A percentile compares a stretch with the other conserved stretches of the same genome.
These are phyloP conservation scores for Nomada goodeniana DNA, from an alignment of 2,888 invertebrate species.

Conservation along the genomic window DNA sequence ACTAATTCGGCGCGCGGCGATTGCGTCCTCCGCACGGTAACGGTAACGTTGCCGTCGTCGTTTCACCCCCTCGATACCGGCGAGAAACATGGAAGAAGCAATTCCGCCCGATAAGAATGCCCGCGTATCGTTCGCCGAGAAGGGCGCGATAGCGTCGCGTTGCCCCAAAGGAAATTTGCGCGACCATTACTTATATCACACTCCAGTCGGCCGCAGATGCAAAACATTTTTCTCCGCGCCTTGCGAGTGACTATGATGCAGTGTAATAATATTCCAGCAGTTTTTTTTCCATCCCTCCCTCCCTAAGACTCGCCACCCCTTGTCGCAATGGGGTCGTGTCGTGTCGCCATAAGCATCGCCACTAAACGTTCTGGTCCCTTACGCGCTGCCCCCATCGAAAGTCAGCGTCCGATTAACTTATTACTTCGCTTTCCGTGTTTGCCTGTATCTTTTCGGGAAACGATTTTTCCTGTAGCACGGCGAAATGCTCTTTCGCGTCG, in stretches of 20 bases:
- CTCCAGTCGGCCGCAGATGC: constrained; percentile 71
- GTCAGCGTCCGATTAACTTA: background rate
- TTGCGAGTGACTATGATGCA: constrained; percentile 72
- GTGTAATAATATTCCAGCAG: constrained; percentile 71
- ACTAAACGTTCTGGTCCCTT: background rate
- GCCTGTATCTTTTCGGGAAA: background rate
- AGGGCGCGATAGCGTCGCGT: constrained; percentile 61
- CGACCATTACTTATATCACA: constrained; percentile 70
- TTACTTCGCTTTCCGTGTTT: background rate
- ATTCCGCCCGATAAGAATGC: constrained; percentile 44
- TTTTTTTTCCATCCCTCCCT: constrained; percentile 33
- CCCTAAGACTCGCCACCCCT: constrained; percentile 28
- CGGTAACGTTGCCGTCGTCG: background rate
- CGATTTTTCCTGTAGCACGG: constrained; percentile 21
- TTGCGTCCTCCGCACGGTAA: constrained; percentile 14
- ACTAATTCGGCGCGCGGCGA: constrained; percentile 32
- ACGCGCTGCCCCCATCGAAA: too few relatives aligned
- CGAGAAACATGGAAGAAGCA: background rate
- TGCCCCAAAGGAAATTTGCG: constrained; percentile 69
- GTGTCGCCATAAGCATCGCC: constrained; percentile 11
- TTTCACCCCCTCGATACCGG: background rate
- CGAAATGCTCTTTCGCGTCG: constrained; percentile 7
- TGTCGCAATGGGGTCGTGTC: background rate
- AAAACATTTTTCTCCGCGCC: constrained; percentile 71
- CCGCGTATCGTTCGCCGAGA: constrained; percentile 45